phyloP scores from a whole-genome alignment of 1,140 invertebrate genomes.

The Trichonephila inaurata region DNA sequence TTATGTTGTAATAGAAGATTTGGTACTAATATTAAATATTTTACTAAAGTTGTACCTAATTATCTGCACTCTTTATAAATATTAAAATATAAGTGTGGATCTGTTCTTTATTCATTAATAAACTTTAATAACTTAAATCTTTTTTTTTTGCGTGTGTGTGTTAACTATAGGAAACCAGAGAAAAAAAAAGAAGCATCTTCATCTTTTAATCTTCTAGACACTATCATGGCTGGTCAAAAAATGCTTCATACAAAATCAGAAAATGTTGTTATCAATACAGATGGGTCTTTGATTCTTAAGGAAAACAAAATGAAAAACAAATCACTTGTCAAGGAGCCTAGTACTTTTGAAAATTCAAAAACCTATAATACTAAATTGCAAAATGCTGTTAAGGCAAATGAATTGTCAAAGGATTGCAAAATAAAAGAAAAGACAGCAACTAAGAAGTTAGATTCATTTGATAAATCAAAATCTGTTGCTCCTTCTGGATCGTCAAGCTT shows the following conservation, averaged over 20 bases:
- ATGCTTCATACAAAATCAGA: constrained; percentile 54
- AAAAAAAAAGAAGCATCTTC: background rate
- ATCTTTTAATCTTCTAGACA: constrained; percentile 50
- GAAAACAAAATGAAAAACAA: background rate
- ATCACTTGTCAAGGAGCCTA: background rate
- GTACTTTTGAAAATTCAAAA: background rate
- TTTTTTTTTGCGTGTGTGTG: too few relatives aligned
- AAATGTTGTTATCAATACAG: constrained; percentile 33
- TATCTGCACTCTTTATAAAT: too few relatives aligned
- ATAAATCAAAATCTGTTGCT: background rate
- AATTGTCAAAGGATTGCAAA: background rate
- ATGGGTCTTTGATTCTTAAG: constrained; percentile 49
- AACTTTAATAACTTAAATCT: too few relatives aligned
- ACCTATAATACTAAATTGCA: too few relatives aligned
- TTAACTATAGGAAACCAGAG: background rate
- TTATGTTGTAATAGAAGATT: too few relatives aligned
- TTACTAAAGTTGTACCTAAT: too few relatives aligned
- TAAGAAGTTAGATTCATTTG: background rate
- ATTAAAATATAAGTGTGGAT: too few relatives aligned
- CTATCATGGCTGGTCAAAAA: constrained; percentile 66
- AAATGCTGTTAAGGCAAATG: too few relatives aligned
- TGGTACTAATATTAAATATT: too few relatives aligned
- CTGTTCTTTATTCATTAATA: too few relatives aligned
- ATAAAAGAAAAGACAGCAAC: background rate
- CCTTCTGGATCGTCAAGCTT: background rate